Base-by-base conservation (phyloP, 2,797 vertebrate genomes). In the Falco berigora region DNA sequence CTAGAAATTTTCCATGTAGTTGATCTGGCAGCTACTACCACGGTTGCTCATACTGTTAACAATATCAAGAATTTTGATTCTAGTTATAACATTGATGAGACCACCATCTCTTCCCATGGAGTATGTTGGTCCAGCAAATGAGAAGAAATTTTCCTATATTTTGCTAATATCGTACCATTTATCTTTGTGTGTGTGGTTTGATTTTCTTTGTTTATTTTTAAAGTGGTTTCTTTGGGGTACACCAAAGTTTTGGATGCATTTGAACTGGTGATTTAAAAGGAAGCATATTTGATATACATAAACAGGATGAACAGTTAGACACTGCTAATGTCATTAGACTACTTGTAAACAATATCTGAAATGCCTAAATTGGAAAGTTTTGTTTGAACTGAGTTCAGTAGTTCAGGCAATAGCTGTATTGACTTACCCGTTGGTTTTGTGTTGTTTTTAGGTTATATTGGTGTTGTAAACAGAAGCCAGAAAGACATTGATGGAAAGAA, bases 401-500 rank as follows among this genome's bases (percentile, higher is more conserved):
- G 15, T 49, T 87, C 14, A 53, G 36, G 32, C 34, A 72, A 5
- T 38, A 86, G 40, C 52, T 90, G 34, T 18, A n/a, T 50, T 69
- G 34, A 86, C 46, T 76, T 74, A 52, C 9, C 14, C 8, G 2
- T 38, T 49, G 46, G 2, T 42, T 81, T 74, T 93, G 10, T 94
- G 14, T 77, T 69, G 23, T 11, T 21, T 59, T 20, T 76, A 99
- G 99, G 99, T 52, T 99, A 99, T 88, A 98, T 99, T 53, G 99
- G 99, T 8, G 99, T 99, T 58, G 99, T 99, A 83, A 99, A 99
- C 97, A 98, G 99, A 88, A 99, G 99, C 97, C 99, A 99, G 98
- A 99, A 99, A 96, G 99, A 99, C 96, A 99, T 99, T 3, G 99
- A 99, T 91, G 99, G 99, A 38, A 99, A 98, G 96, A 99, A 99